Evolutionary conservation across 1,140 invertebrate genomes (phyloP).

Genomic region (Rhyzopertha dominica): DNA sequence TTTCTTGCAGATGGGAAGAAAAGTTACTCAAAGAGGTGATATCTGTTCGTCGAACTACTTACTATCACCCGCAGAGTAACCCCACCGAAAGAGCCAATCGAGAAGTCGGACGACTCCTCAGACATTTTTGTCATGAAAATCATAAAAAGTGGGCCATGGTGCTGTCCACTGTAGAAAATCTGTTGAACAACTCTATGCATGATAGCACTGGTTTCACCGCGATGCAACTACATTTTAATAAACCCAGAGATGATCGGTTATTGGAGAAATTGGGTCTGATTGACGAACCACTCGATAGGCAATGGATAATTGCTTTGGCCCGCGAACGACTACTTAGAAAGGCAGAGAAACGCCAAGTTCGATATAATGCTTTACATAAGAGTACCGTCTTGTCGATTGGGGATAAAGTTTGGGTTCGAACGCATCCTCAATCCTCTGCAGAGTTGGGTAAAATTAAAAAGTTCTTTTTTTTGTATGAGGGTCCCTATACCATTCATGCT

Average conservation of each 20-base stretch:
- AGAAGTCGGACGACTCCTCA: constrained; percentile 4
- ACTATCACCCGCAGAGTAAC: constrained; percentile 10
- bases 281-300: not conserved
- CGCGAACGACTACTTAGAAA: too few species aligned
- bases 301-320: too few species aligned
- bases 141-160: constrained; percentile 7
- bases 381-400: not conserved
- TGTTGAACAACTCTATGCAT: not conserved
- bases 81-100: constrained; percentile 7
- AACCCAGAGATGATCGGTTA: constrained; percentile 1
- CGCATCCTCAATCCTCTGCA: constrained; percentile 2
- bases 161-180: constrained; percentile 1
- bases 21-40: not conserved
- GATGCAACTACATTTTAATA: constrained; percentile 3
- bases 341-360: not conserved
- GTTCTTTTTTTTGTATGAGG: constrained; percentile 3
- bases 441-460: constrained; percentile 6
- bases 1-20: constrained; percentile 2
- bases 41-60: constrained; percentile 1
- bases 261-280: not conserved
- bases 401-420: constrained; percentile 5
- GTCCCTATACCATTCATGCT: constrained; percentile 3
- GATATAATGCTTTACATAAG: not conserved
- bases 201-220: not conserved
- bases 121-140: constrained; percentile 6